These are phyloP conservation scores for Oreotrochilus melanogaster DNA, from an alignment of 2,113 vertebrate genomes.

Conservation along the genomic window DNA sequence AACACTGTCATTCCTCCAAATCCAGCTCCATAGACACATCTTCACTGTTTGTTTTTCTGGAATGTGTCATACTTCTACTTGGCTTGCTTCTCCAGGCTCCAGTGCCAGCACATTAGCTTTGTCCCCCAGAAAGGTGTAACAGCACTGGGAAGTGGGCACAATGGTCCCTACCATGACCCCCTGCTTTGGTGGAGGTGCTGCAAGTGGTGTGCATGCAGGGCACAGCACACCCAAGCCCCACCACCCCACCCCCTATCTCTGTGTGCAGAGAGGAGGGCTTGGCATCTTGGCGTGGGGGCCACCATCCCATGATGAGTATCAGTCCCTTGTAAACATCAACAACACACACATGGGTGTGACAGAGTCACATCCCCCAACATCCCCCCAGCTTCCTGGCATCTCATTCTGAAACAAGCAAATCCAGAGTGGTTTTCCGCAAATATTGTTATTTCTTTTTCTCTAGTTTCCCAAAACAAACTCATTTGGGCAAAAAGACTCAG, in stretches of 20 bases:
- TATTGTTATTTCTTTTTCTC: too few relatives aligned
- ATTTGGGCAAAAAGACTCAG: not conserved
- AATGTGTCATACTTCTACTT: not conserved
- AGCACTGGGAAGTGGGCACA: accelerated
- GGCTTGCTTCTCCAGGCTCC: accelerated
- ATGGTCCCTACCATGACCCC: not conserved
- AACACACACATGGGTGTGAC: accelerated
- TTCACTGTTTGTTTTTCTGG: not conserved
- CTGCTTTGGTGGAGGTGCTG: not conserved
- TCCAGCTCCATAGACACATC: not conserved
- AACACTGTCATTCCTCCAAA: not conserved
- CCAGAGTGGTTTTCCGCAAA: not conserved
- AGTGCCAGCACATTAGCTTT: not conserved
- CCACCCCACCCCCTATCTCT: not conserved
- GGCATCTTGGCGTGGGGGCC: not conserved
- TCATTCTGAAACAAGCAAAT: not conserved
- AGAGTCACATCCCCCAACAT: not conserved
- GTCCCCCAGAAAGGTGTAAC: not conserved
- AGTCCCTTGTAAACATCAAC: accelerated
- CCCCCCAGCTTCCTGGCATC: not conserved
- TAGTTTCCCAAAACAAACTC: not conserved
- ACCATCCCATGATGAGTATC: accelerated
- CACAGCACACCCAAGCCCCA: accelerated
- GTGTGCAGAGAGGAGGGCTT: not conserved
- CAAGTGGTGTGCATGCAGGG: accelerated